Percentiles rank a stretch among this genome's conserved stretches.
Conservation (phyloP, 2,888 invertebrate genomes). For the Deroplatys truncata region DNA sequence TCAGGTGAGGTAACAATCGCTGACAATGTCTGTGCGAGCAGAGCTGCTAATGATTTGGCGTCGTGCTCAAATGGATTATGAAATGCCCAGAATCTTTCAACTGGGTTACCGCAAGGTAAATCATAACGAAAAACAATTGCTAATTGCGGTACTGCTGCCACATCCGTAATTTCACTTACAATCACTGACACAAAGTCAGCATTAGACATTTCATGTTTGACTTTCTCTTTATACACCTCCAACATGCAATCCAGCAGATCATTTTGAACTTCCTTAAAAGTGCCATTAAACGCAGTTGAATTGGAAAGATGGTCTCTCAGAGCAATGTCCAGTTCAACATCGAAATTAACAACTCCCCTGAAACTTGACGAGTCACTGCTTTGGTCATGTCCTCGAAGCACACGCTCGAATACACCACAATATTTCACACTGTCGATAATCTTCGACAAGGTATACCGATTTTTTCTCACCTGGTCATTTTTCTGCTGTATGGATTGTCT, state of each 20-base stretch:
- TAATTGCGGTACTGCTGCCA: neutral
- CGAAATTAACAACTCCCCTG: neutral
- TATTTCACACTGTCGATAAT: neutral
- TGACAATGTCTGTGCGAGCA: neutral
- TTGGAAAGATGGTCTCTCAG: conserved; percentile 1
- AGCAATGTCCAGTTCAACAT: neutral
- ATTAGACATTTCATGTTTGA: conserved; percentile 4
- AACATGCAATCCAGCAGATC: conserved; percentile 12
- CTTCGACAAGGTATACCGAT: neutral
- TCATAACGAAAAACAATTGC: conserved; percentile 14
- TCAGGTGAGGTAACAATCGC: neutral
- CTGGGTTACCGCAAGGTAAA: neutral
- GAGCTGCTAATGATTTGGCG: neutral
- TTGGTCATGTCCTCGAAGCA: neutral
- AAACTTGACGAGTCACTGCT: neutral
- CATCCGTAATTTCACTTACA: conserved; percentile 13
- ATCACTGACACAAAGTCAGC: conserved; percentile 1
- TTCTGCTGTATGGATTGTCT: neutral
- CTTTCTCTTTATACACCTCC: conserved; percentile 3
- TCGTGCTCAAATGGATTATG: neutral
- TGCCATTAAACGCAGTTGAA: conserved; percentile 19
- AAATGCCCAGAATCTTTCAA: conserved; percentile 15
- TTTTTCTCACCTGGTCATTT: neutral
- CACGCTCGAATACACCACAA: neutral
- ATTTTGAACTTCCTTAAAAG: conserved; percentile 22